These are phyloP conservation scores for Glyptemys insculpta DNA, from an alignment of 2,797 vertebrate species.

Conservation along the genomic window DNA sequence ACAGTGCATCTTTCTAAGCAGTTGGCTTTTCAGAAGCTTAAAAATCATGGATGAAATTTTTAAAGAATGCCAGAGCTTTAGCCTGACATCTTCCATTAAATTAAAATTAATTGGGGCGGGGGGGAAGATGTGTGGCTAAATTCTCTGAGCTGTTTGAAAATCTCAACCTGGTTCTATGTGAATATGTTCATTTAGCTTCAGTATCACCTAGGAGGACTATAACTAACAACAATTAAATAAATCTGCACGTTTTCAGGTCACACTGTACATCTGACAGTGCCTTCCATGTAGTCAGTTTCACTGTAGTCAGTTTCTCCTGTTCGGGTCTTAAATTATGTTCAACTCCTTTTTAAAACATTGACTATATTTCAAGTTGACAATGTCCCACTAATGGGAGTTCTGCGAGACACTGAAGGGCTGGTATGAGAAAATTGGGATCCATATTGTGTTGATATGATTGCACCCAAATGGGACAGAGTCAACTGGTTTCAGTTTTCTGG, in stretches of 20 bases:
- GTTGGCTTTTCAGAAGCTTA: neutral
- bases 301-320: neutral
- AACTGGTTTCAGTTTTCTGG: neutral
- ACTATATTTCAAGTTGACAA: neutral
- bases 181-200: neutral
- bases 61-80: neutral
- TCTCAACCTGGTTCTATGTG: neutral
- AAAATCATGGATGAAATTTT: neutral
- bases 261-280: neutral
- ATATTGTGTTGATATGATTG: neutral
- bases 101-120: neutral
- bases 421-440: neutral
- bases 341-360: fast-evolving
- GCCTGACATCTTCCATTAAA: neutral
- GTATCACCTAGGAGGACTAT: neutral
- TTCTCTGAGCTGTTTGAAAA: neutral
- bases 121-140: neutral
- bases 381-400: fast-evolving
- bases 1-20: slow-evolving; percentile 22
- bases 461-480: neutral
- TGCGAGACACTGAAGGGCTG: neutral
- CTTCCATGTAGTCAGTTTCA: slow-evolving; percentile 12
- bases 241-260: neutral
- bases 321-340: neutral
- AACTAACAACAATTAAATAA: neutral